Evolutionary conservation across 2,797 vertebrate species (phyloP), one percentile per base, ranked within the genome.

Genomic region (Vultur gryphus): DNA sequence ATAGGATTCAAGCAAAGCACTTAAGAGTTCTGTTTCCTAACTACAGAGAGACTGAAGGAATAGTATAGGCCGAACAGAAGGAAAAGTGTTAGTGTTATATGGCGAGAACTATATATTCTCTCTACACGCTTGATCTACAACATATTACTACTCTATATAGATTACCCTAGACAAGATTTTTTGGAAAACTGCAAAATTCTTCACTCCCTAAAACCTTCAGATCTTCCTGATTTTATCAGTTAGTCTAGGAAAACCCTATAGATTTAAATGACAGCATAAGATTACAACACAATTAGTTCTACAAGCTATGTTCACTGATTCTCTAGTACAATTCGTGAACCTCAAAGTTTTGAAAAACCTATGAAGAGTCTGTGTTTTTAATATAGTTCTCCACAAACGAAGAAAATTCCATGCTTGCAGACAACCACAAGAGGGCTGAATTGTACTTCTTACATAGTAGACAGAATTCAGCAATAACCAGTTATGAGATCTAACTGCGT

Each of bases 361-460:
- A 3, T 5, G 12, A 69, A 61, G 12, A 69, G 9, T 41, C 18
- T 54, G 6, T 12, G 20, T 15, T 79, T 94, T 70, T 26, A 43
- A 80, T 28, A 41, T 0, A 72, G 16, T 8, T 88, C 29, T 78
- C 43, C 41, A 46, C 21, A n/a, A 73, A 58, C 0, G 9, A 58
- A 70, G 16, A 59, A 59, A 51, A 44, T 13, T 79, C 85, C 72
- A 84, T 2, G 16, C 58, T 33, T 65, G 39, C 43, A 84, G 39
- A 65, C 15, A 48, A 65, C 95, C 94, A 97, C 94, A 73, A 96
- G 95, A 93, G 95, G 95, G 93, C 96, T 82, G 80, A 91, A 52
- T 57, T 6, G 16, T 64, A 79, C 77, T 72, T 89, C 72, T 79
- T 33, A 93, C 9, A 33, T 1, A 44, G 23, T 0, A 48, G 70